A percentile compares a stretch with the other conserved stretches of the same genome.
These are phyloP conservation scores for Galerucella nymphaeae DNA, from an alignment of 2,888 invertebrate genomes.

Conservation along the genomic window DNA sequence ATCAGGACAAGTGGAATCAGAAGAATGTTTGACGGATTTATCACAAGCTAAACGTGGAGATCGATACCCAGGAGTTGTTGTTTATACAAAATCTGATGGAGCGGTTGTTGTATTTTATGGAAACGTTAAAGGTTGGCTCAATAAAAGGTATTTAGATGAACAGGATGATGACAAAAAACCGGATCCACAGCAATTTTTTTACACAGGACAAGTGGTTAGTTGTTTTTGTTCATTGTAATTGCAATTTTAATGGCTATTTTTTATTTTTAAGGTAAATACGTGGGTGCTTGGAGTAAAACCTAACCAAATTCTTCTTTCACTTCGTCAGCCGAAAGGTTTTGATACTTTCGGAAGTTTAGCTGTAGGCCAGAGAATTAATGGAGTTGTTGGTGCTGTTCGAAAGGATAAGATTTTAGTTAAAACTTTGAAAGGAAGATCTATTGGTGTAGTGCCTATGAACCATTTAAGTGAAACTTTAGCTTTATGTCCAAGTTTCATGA, in stretches of 20 bases:
- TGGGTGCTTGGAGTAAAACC: slow-evolving; percentile 63
- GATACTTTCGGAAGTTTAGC: slow-evolving; percentile 54
- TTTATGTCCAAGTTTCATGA: slow-evolving; percentile 57
- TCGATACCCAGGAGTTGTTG: slow-evolving; percentile 70
- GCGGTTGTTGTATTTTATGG: slow-evolving; percentile 72
- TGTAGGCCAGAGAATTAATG: slow-evolving; percentile 64
- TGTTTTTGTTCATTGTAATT: background rate
- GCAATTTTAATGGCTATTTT: background rate
- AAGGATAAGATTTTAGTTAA: slow-evolving; percentile 62
- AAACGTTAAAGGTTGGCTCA: slow-evolving; percentile 67
- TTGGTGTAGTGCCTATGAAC: slow-evolving; percentile 62
- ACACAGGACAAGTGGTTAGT: slow-evolving; percentile 71
- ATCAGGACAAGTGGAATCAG: slow-evolving; percentile 70
- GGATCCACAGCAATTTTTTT: slow-evolving; percentile 66
- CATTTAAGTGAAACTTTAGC: slow-evolving; percentile 61
- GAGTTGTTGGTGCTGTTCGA: slow-evolving; percentile 58
- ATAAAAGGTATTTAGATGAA: slow-evolving; percentile 55
- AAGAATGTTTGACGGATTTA: slow-evolving; percentile 67
- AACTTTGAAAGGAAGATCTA: slow-evolving; percentile 50
- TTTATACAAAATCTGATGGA: slow-evolving; percentile 66
- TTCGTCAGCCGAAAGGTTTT: slow-evolving; percentile 51
- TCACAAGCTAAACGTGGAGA: slow-evolving; percentile 67
- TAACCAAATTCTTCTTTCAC: slow-evolving; percentile 65
- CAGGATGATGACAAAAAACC: slow-evolving; percentile 45
- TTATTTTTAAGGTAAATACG: slow-evolving; percentile 66